Evolutionary conservation across 2,888 invertebrate species (phyloP).

Genomic region (Eupithecia vulgata): DNA sequence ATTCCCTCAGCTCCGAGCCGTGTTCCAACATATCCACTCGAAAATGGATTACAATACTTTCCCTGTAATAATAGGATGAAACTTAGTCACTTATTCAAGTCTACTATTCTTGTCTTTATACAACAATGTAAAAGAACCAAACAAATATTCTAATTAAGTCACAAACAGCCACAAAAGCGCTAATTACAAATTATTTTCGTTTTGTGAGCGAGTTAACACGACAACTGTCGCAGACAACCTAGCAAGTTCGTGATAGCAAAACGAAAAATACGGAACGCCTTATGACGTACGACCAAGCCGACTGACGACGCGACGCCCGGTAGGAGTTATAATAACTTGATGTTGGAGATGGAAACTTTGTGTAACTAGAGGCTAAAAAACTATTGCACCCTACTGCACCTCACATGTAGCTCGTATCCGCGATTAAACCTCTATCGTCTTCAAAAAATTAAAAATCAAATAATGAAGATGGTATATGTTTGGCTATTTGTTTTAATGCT

Average conservation of each 20-base stretch:
- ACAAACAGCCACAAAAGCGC: conserved; percentile 25
- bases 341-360: background rate
- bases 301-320: conserved; percentile 47
- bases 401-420: background rate
- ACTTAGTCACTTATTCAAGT: too few species aligned
- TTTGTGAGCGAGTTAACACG: conserved; percentile 35
- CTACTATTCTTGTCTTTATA: background rate
- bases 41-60: background rate
- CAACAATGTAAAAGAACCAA: conserved; percentile 2
- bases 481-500: too few species aligned
- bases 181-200: conserved; percentile 43
- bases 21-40: background rate
- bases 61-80: too few species aligned
- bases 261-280: conserved; percentile 38
- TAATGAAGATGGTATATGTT: too few species aligned
- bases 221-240: conserved; percentile 38
- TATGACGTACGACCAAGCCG: conserved; percentile 41
- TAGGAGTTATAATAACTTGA: conserved; percentile 49
- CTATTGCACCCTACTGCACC: background rate
- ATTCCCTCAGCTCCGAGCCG: background rate
- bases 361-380: background rate
- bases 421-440: background rate
- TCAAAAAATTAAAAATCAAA: too few species aligned
- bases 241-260: conserved; percentile 39
- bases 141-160: conserved; percentile 26